Evolutionary conservation across 2,113 vertebrate species (phyloP).

Genomic region (Nothobranchius furzeri): DNA sequence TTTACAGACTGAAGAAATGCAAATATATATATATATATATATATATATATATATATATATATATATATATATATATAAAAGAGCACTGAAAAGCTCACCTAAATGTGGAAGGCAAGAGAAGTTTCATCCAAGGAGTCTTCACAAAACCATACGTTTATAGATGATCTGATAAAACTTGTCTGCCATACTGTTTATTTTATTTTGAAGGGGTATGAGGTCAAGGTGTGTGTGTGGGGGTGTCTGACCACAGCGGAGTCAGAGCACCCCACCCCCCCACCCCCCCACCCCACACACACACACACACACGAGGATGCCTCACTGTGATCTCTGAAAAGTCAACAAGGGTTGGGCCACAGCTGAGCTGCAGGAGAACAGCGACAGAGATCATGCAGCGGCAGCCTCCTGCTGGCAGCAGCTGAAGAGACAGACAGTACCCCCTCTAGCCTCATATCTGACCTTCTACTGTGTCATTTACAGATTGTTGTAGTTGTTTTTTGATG

Average conservation of each 20-base stretch:
- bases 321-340: constrained; percentile 83
- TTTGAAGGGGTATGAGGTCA: constrained; percentile 17
- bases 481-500: constrained; percentile 5
- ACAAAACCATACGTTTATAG: no score
- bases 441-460: constrained; percentile 10
- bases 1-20: no score
- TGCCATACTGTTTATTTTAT: constrained; percentile 15
- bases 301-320: constrained; percentile 63
- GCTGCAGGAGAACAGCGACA: constrained; percentile 64
- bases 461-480: constrained; percentile 10
- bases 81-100: no score
- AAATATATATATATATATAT: no score
- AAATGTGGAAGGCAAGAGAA: no score
- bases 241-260: constrained; percentile 51
- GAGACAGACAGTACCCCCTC: constrained; percentile 28
- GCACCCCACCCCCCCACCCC: background rate
- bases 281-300: no score
- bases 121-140: no score
- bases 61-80: no score
- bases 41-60: no score
- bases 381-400: constrained; percentile 71
- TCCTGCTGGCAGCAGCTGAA: constrained; percentile 71
- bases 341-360: constrained; percentile 78
- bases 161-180: no score
- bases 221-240: constrained; percentile 36